Percentiles rank a stretch among this genome's conserved stretches.
Conservation (phyloP, 2,113 vertebrate species). For the Trichomycterus rosablanca region DNA sequence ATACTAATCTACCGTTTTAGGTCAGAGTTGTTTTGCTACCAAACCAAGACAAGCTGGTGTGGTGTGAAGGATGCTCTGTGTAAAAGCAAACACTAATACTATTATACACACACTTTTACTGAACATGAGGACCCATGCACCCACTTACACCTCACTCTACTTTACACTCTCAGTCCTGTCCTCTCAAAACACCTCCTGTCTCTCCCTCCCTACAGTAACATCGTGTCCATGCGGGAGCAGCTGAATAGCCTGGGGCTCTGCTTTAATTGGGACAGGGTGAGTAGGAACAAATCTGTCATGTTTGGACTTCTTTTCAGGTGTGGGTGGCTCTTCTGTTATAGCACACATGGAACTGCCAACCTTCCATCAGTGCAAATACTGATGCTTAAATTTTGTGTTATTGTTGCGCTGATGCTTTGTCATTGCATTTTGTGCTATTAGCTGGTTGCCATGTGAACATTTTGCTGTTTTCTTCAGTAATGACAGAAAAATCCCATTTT, state of each 20-base stretch:
- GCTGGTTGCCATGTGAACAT: constrained; percentile 37
- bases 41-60: too few relatives aligned
- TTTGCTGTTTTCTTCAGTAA: constrained; percentile 17
- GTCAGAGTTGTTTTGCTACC: too few relatives aligned
- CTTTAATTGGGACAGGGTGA: constrained; percentile 95
- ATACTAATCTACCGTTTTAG: too few relatives aligned
- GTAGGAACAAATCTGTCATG: constrained; percentile 41
- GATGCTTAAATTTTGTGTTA: too few relatives aligned
- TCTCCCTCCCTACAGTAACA: constrained; percentile 74
- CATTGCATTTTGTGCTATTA: constrained; percentile 22
- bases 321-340: too few relatives aligned
- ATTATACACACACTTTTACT: too few relatives aligned
- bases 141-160: too few relatives aligned
- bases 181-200: neutral
- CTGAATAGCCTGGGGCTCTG: constrained; percentile 84
- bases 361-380: too few relatives aligned
- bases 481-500: constrained; percentile 6
- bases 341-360: neutral
- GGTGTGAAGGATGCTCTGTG: too few relatives aligned
- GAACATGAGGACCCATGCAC: too few relatives aligned
- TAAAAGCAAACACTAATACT: too few relatives aligned
- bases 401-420: too few relatives aligned
- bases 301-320: constrained; percentile 1
- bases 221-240: constrained; percentile 85
- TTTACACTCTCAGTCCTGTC: constrained; percentile 5